A percentile compares a stretch with the other conserved stretches of the same genome.
These are phyloP conservation scores for Cantharis rufa DNA, from an alignment of 2,888 invertebrate genomes.

Conservation along the genomic window DNA sequence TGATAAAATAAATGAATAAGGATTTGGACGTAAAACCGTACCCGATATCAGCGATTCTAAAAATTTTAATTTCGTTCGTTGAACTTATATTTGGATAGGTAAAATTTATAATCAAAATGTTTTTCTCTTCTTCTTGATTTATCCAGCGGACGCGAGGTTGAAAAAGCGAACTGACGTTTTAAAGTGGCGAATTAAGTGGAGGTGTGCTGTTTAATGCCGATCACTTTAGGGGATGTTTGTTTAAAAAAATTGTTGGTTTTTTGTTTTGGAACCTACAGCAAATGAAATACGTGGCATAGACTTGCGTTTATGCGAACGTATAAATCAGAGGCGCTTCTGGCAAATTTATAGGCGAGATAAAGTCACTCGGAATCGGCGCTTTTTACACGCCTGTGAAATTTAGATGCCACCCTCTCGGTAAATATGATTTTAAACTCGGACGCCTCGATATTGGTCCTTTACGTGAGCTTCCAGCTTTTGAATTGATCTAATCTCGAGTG, in stretches of 20 bases:
- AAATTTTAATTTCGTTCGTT: conserved; percentile 27
- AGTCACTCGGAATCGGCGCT: conserved; percentile 57
- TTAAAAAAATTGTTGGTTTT: conserved; percentile 3
- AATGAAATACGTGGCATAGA: conserved; percentile 33
- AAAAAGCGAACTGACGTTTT: not conserved
- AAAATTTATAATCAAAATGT: not conserved
- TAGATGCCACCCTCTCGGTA: conserved; percentile 53
- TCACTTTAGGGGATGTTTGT: not conserved
- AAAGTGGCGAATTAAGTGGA: not conserved
- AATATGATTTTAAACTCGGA: conserved; percentile 56
- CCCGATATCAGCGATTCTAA: conserved; percentile 32
- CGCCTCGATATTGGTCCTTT: conserved; percentile 52
- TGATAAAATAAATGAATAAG: conserved; percentile 47
- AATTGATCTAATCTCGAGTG: conserved; percentile 47
- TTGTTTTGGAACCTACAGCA: conserved; percentile 29
- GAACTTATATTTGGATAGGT: not conserved
- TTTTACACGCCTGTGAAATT: conserved; percentile 58
- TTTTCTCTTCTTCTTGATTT: not conserved
- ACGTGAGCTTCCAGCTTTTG: conserved; percentile 48
- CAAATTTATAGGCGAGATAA: conserved; percentile 59
- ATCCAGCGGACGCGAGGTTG: not conserved
- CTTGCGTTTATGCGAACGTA: conserved; percentile 55
- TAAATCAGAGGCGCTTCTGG: conserved; percentile 59
- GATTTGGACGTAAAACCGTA: conserved; percentile 43
- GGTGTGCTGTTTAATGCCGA: not conserved